Percentiles rank a stretch among this genome's conserved stretches.
These are phyloP conservation scores for Otis tarda DNA, from an alignment of 2,113 vertebrate species.

Conservation along the genomic window DNA sequence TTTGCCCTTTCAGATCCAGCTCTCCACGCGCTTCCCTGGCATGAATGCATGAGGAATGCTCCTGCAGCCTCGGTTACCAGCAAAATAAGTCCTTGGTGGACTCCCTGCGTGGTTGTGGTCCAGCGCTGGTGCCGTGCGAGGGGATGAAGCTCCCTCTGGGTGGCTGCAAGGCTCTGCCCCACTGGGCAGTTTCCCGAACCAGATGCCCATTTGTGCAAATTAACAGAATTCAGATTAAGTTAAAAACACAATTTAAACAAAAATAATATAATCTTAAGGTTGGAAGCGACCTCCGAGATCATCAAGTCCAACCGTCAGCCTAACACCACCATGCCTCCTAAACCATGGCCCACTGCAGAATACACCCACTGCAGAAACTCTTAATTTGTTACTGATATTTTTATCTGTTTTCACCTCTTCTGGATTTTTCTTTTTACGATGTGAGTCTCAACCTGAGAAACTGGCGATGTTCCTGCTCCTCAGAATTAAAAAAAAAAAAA, in stretches of 20 bases:
- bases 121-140: not conserved
- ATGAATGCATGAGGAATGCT: not conserved
- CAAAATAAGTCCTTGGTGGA: not conserved
- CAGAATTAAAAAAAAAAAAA: not conserved
- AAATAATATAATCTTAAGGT: not conserved
- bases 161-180: not conserved
- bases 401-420: not conserved
- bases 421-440: not conserved
- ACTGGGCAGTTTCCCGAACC: not conserved
- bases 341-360: not conserved
- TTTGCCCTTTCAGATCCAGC: not conserved
- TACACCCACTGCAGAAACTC: not conserved
- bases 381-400: not conserved
- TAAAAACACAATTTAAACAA: not conserved
- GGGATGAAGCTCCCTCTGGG: not conserved
- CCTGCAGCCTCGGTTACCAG: rapidly evolving
- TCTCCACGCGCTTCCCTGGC: rapidly evolving
- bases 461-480: not conserved
- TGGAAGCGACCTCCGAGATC: too few species aligned
- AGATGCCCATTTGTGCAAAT: not conserved
- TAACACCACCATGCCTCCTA: too few species aligned
- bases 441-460: not conserved
- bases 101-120: not conserved
- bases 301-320: too few species aligned
- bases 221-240: not conserved